phyloP scores from a whole-genome alignment of 92 coral and sea anemone species.

The Zoanthus sansibaricus region DNA sequence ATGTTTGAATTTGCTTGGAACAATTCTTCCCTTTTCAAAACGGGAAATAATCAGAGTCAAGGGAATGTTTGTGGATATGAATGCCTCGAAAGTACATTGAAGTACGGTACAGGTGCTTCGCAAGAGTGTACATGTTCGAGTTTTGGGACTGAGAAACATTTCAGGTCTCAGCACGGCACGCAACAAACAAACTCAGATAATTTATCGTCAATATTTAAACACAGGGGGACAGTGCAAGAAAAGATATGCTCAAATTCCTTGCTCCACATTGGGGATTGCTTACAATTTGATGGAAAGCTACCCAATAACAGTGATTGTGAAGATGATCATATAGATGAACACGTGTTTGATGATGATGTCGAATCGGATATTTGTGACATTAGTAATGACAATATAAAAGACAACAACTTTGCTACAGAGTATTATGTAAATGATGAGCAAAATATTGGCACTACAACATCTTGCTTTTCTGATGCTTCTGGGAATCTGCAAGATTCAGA shows the following conservation, averaged over 20 bases:
- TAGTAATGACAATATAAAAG: background rate
- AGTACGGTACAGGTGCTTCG: background rate
- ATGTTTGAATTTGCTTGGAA: slow-evolving; percentile 4
- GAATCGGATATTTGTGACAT: background rate
- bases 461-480: background rate
- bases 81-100: background rate
- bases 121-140: too few species aligned
- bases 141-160: background rate
- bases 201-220: background rate
- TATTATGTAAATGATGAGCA: background rate
- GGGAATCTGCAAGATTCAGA: background rate
- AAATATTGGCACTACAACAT: background rate
- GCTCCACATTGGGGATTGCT: background rate
- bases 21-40: background rate
- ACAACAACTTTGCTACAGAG: background rate
- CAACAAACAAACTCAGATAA: background rate
- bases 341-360: background rate
- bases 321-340: background rate
- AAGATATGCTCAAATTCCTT: background rate
- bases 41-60: background rate
- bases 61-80: background rate
- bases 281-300: background rate
- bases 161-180: background rate
- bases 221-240: background rate
- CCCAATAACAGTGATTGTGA: background rate